A percentile compares a stretch with the other conserved stretches of the same genome.
Conservation (phyloP, 2,888 invertebrate genomes). For the Dinocampus coccinellae region DNA sequence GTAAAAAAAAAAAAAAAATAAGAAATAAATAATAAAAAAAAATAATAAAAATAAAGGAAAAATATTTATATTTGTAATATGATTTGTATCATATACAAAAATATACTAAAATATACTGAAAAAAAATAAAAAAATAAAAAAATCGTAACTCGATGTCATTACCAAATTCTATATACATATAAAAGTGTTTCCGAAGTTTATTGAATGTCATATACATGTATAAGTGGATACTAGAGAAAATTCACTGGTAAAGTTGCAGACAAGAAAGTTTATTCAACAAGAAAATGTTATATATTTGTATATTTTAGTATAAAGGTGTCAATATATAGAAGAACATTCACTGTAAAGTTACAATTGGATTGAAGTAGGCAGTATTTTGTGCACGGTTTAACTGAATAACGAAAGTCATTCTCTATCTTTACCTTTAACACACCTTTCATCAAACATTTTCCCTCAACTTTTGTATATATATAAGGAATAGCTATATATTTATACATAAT, state of each 20-base stretch:
- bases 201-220: not conserved
- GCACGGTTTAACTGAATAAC: not conserved
- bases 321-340: not conserved
- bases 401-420: constrained; percentile 9
- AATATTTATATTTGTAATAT: no score
- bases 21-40: no score
- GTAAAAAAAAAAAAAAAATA: not conserved
- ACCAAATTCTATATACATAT: not conserved
- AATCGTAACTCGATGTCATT: not conserved
- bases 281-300: not conserved
- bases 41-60: no score
- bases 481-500: constrained; percentile 23
- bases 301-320: not conserved
- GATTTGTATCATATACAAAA: not conserved
- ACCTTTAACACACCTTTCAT: not conserved
- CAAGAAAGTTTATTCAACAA: not conserved
- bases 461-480: not conserved
- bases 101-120: no score
- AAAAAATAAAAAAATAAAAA: not conserved
- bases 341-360: constrained; percentile 25
- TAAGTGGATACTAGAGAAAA: no score
- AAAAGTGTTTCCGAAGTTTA: not conserved
- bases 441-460: not conserved
- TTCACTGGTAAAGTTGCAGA: not conserved
- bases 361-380: constrained; percentile 7